Percentiles rank a stretch among this genome's conserved stretches.
phyloP scores from a whole-genome alignment of 1,140 invertebrate species.

The Agrypnia vestita region DNA sequence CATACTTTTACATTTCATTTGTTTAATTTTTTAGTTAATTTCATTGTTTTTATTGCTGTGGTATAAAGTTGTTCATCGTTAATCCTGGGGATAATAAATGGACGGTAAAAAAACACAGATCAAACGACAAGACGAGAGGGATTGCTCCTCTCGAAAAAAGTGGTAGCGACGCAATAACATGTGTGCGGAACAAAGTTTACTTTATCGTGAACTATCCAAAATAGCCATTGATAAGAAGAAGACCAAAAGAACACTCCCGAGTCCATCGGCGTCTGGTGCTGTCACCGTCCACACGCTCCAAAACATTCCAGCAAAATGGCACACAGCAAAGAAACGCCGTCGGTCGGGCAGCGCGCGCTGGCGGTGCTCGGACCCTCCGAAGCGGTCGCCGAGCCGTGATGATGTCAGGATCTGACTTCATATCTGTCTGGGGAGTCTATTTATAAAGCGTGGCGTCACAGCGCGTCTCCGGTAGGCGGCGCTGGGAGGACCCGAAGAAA shows the following conservation, averaged over 20 bases:
- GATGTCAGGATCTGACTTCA: conserved; percentile 31
- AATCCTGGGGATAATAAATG: too few species aligned
- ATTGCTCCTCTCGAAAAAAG: too few species aligned
- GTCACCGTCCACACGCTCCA: not conserved
- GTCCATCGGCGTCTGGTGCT: not conserved
- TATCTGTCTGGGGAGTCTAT: conserved; percentile 26
- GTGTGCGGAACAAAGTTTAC: too few species aligned
- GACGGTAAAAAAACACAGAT: too few species aligned
- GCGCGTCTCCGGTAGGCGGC: conserved; percentile 3
- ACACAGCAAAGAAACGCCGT: not conserved
- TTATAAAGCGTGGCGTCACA: conserved; percentile 31
- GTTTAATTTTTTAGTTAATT: too few species aligned
- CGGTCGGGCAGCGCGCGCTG: not conserved
- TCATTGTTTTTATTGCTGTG: too few species aligned
- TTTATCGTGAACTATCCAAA: not conserved
- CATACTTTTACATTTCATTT: too few species aligned
- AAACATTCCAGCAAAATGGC: too few species aligned
- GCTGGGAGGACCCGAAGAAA: conserved; percentile 17
- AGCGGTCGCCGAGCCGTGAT: not conserved
- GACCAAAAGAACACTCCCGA: not conserved
- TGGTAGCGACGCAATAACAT: too few species aligned
- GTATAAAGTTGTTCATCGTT: too few species aligned
- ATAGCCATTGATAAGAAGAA: not conserved
- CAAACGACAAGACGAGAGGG: too few species aligned
- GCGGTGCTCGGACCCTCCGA: not conserved